Base-by-base conservation (phyloP, 1,140 invertebrate species). In the Camponotus vicinus region DNA sequence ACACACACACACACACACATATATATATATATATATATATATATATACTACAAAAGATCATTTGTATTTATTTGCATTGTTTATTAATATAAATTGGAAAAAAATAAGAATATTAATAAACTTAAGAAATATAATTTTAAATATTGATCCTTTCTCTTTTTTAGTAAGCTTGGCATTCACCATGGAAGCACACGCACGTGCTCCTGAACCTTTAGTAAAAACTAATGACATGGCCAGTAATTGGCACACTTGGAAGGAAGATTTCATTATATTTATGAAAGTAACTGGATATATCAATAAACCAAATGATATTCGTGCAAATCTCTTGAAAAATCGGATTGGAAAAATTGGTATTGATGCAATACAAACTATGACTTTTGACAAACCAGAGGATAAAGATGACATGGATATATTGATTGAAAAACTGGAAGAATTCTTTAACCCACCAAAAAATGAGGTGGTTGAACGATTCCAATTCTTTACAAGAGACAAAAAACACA, bases 181-280 rank as follows among this genome's bases (percentile, higher is more conserved):
- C 15, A 92, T 91, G 90, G 85, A 92, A 34, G 4, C 11, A 1
- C 40, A 69, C 1, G 79, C 78, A 11, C 55, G 70, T 52, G 34
- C 83, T 21, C 90, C 90, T 3, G 49, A 42, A n/a, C 83, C 82
- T 63, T 85, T 92, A 34, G 52, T 42, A 18, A 18, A 64, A 7
- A 11, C 0, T 37, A 80, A 76, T 27, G 21, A 88, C n/a, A 86
- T 85, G 67, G 18, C 57, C 15, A 67, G 76, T 34, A 92, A 90
- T 52, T 92, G 92, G 92, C 66, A 67, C 9, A 64, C 18, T 32
- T 92, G 90, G 88, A 92, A 86, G 77, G 69, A 86, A 57, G 67
- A 86, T 52, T 92, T 92, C 27, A 2, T 80, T 1, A 69, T 78
- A 21, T 92, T 88, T 69, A 67, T 92, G 61, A 87, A 82, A 82